Evolutionary conservation across 2,888 invertebrate genomes (phyloP).

Genomic region (Hedychridium roseum): DNA sequence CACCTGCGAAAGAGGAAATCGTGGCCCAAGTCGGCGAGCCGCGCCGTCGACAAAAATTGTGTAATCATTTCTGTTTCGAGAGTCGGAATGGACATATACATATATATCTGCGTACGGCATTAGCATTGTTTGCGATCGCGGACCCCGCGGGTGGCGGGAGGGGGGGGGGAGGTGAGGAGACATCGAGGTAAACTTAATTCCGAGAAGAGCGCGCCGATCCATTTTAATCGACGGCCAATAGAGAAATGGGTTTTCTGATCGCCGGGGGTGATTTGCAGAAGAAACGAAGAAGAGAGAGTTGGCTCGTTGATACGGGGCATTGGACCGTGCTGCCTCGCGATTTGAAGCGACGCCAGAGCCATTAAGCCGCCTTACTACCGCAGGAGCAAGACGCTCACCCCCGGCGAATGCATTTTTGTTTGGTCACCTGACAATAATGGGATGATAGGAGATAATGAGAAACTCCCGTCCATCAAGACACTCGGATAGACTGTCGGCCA

Average conservation of each 20-base stretch:
- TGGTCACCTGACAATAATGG: slow-evolving; percentile 53
- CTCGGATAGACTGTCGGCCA: too few relatives aligned
- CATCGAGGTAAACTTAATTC: not conserved
- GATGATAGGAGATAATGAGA: slow-evolving; percentile 52
- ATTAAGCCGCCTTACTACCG: slow-evolving; percentile 50
- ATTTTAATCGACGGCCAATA: not conserved
- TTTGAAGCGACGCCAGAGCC: slow-evolving; percentile 53
- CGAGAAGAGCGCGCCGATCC: not conserved
- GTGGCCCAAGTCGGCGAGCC: too few relatives aligned
- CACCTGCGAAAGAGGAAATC: too few relatives aligned
- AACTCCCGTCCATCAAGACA: too few relatives aligned
- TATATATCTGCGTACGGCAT: too few relatives aligned
- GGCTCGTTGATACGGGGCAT: slow-evolving; percentile 43
- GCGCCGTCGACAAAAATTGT: too few relatives aligned
- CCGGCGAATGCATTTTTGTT: slow-evolving; percentile 51
- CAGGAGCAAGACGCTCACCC: slow-evolving; percentile 26
- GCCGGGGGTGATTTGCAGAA: slow-evolving; percentile 38
- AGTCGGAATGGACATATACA: too few relatives aligned
- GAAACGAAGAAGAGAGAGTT: slow-evolving; percentile 52
- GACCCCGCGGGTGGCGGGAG: too few relatives aligned
- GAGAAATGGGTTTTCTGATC: not conserved
- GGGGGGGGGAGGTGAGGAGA: too few relatives aligned
- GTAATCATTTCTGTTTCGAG: too few relatives aligned
- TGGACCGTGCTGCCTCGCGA: slow-evolving; percentile 31
- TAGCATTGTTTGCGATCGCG: too few relatives aligned